Evolutionary conservation across 2,888 invertebrate species (phyloP).

Genomic region (Unio pictorum): DNA sequence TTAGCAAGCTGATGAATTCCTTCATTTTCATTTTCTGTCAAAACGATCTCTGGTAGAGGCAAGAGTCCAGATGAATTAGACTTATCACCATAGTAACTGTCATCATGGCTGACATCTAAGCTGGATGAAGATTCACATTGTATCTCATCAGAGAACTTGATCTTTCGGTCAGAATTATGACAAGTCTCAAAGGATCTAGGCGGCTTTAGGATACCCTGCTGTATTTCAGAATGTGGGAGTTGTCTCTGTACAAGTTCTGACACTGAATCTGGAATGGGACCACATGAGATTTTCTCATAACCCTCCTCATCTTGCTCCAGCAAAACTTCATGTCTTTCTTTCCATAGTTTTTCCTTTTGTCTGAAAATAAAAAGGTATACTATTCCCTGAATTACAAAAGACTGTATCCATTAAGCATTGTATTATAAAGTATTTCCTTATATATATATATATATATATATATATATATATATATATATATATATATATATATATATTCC

Average conservation of each 20-base stretch:
- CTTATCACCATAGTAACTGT: too few relatives aligned
- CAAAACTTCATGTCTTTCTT: constrained; percentile 1
- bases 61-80: too few relatives aligned
- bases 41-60: too few relatives aligned
- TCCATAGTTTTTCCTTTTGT: constrained; percentile 24
- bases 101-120: neutral
- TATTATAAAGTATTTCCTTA: too few relatives aligned
- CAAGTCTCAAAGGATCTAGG: constrained; percentile 48
- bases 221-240: neutral
- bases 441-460: too few relatives aligned
- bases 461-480: too few relatives aligned
- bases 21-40: too few relatives aligned
- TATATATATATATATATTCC: too few relatives aligned
- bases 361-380: constrained; percentile 7
- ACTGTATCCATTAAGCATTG: too few relatives aligned
- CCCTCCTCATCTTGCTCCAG: constrained; percentile 7
- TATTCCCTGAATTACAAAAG: too few relatives aligned
- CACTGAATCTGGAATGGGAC: neutral
- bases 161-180: constrained; percentile 26
- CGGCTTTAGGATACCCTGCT: constrained; percentile 47
- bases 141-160: constrained; percentile 31
- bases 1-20: too few relatives aligned
- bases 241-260: neutral
- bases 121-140: constrained; percentile 1
- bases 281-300: neutral